Percentiles rank a stretch among this genome's conserved stretches.
phyloP scores from a whole-genome alignment of 2,797 vertebrate species.

The Thripadectes ignobilis region DNA sequence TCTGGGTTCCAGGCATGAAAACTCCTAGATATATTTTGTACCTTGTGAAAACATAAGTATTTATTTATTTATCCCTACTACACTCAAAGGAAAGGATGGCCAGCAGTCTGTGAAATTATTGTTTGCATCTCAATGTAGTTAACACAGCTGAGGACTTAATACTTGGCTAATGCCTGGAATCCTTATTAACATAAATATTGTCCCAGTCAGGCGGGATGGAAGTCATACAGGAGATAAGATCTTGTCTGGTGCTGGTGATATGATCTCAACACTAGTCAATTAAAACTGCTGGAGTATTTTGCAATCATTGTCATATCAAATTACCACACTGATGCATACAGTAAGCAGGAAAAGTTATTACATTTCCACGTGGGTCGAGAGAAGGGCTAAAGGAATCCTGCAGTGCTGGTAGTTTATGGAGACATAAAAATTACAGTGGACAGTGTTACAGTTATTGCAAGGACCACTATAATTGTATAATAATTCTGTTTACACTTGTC shows the following conservation, averaged over 20 bases:
- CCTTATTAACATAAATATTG: constrained; percentile 66
- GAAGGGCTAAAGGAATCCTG: neutral
- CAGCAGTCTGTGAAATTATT: constrained; percentile 52
- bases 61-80: neutral
- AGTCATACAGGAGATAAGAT: constrained; percentile 60
- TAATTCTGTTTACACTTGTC: constrained; percentile 64
- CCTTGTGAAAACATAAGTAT: neutral
- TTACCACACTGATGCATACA: neutral
- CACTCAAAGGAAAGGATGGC: neutral
- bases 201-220: constrained; percentile 24
- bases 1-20: neutral
- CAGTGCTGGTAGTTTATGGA: constrained; percentile 18
- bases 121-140: constrained; percentile 48
- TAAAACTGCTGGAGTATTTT: constrained; percentile 63
- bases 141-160: constrained; percentile 66
- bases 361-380: neutral
- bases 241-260: constrained; percentile 57
- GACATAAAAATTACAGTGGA: constrained; percentile 39
- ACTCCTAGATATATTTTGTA: neutral
- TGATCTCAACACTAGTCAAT: constrained; percentile 63
- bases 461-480: constrained; percentile 53
- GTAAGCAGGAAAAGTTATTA: constrained; percentile 14
- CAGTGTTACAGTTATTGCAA: constrained; percentile 37
- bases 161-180: constrained; percentile 30
- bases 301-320: constrained; percentile 49